Percentiles rank a stretch among this genome's conserved stretches.
Conservation (phyloP, 2,888 invertebrate species). For the Cantharis lateralis region DNA sequence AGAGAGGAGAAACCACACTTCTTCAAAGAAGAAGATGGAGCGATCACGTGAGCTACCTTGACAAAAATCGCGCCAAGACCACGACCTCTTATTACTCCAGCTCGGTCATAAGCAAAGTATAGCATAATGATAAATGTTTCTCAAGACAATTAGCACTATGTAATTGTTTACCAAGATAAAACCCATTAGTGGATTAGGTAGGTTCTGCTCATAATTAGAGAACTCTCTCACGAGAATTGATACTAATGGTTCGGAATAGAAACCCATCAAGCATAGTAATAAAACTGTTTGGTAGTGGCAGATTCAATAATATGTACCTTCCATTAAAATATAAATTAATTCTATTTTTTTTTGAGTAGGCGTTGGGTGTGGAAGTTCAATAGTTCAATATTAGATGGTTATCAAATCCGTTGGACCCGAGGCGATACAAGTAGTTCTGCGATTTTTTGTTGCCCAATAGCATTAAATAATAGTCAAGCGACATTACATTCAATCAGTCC, state of each 20-base stretch:
- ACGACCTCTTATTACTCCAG: background rate
- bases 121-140: background rate
- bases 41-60: no score
- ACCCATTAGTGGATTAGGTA: background rate
- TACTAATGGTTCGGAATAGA: background rate
- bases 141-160: background rate
- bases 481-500: background rate
- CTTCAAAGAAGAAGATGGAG: no score
- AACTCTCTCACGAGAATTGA: background rate
- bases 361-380: background rate
- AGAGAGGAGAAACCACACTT: no score
- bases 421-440: background rate
- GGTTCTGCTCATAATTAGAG: background rate
- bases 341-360: background rate
- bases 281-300: background rate
- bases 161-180: background rate
- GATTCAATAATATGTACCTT: background rate
- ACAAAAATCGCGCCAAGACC: no score
- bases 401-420: background rate
- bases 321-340: background rate
- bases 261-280: background rate
- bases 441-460: background rate
- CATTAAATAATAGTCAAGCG: background rate
- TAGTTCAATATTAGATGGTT: background rate
- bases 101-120: background rate